These are phyloP conservation scores for Scrobipalpa costella DNA, from an alignment of 2,888 invertebrate species.

Conservation along the genomic window DNA sequence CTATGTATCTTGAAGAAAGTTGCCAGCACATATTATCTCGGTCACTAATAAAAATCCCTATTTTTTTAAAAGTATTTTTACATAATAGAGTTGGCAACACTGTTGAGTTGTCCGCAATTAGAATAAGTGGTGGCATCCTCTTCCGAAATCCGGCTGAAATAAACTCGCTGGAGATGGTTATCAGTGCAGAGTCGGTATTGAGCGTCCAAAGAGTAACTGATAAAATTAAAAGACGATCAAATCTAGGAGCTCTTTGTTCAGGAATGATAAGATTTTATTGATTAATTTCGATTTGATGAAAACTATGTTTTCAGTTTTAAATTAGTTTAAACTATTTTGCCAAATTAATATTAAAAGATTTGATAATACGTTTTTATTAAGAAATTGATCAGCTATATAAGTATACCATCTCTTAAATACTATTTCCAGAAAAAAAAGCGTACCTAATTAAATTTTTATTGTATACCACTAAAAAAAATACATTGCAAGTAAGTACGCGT, in stretches of 20 bases:
- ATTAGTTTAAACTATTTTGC: too few species aligned
- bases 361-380: too few species aligned
- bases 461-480: too few species aligned
- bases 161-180: slow-evolving; percentile 19
- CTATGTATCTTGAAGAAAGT: not conserved
- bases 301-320: too few species aligned
- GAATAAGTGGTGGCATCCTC: slow-evolving; percentile 46
- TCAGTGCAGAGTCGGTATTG: slow-evolving; percentile 16
- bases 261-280: not conserved
- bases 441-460: too few species aligned
- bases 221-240: slow-evolving; percentile 20
- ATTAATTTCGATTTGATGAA: too few species aligned
- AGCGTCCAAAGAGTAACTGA: slow-evolving; percentile 28
- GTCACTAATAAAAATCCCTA: too few species aligned
- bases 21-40: not conserved
- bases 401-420: too few species aligned
- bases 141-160: slow-evolving; percentile 24
- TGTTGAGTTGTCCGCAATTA: slow-evolving; percentile 43
- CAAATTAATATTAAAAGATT: too few species aligned
- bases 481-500: too few species aligned
- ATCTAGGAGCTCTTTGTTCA: not conserved
- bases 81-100: not conserved
- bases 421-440: too few species aligned
- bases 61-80: not conserved
- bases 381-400: too few species aligned